Percentiles rank a stretch among this genome's conserved stretches.
Evolutionary conservation across 1,140 invertebrate genomes (phyloP).

Genomic region (Grapholita molesta): DNA sequence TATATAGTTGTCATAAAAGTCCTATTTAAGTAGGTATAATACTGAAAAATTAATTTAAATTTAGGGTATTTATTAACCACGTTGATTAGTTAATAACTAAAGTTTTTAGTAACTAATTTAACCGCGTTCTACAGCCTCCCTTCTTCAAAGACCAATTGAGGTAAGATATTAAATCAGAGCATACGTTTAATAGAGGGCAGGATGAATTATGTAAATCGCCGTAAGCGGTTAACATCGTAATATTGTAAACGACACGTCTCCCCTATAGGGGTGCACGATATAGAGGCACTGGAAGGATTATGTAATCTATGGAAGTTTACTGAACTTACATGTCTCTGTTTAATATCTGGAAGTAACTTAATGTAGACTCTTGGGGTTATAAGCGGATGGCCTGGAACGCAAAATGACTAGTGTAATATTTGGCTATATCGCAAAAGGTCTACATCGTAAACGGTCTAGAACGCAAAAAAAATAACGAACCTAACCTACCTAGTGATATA

Average conservation of each 20-base stretch:
- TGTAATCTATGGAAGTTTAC: too few species aligned
- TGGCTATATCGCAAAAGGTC: too few species aligned
- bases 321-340: too few species aligned
- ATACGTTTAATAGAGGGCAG: constrained; percentile 39
- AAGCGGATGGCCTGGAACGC: too few species aligned
- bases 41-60: too few species aligned
- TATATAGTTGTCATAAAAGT: too few species aligned
- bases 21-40: too few species aligned
- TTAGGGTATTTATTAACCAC: too few species aligned
- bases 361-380: background rate
- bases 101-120: background rate
- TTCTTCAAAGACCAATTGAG: constrained; percentile 47
- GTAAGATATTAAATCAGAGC: constrained; percentile 58
- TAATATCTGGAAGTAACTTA: background rate
- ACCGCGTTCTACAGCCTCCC: background rate
- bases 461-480: too few species aligned
- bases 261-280: constrained; percentile 20
- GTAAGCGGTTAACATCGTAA: constrained; percentile 71
- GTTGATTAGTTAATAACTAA: background rate
- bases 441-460: too few species aligned
- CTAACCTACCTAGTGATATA: too few species aligned
- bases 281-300: constrained; percentile 32
- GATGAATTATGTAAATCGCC: constrained; percentile 75
- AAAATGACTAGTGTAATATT: too few species aligned
- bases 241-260: constrained; percentile 72